Evolutionary conservation across 37 sponge, comb jelly and placozoan genomes (phyloP), one percentile per base, ranked within the genome.

Genomic region (Petrosia ficiformis): DNA sequence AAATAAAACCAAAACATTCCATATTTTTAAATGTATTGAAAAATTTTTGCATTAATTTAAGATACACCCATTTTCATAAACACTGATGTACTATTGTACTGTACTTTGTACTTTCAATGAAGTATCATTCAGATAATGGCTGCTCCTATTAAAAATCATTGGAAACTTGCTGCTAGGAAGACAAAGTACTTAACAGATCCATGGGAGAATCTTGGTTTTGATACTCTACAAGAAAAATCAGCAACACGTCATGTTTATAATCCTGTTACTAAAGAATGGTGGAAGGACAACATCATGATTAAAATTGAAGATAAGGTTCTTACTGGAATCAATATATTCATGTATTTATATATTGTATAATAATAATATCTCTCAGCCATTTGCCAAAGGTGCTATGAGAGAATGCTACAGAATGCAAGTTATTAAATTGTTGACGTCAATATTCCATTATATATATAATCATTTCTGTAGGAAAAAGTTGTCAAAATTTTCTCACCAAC

Each of bases 351-450:
- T 14, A 39, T 34, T 39, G 38, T 64, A 34, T 24, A 33, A 31
- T 73, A 16, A 19, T 59, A 58, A 14, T 24, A 22, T 77, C 56
- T 40, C 68, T 43, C 72, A 94, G 95, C 72, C 91, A 19, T 94
- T 94, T 75, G 95, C 95, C 29, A 75, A 79, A 30, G 95, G 95
- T 57, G 95, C 95, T 4, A 90, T 94, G 95, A 83, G 95, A 38
- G 86, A 94, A 30, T 94, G 95, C 79, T 94, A 73, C 56, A 77
- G 95, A 76, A 90, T 92, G 93, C 87, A 40, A 87, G 93, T 77
- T 1, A 19, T 26, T 76, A 21, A 38, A 66, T 76, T 37, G 61
- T 70, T 14, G 54, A 48, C 54, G 22, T 36, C 26, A 31, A 29
- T 40, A 68, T n/a, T 68, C 34, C 11, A 11, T 28, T 28, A 56